Conservation (phyloP, 1,140 invertebrate species). For the Eriosoma lanigerum region DNA sequence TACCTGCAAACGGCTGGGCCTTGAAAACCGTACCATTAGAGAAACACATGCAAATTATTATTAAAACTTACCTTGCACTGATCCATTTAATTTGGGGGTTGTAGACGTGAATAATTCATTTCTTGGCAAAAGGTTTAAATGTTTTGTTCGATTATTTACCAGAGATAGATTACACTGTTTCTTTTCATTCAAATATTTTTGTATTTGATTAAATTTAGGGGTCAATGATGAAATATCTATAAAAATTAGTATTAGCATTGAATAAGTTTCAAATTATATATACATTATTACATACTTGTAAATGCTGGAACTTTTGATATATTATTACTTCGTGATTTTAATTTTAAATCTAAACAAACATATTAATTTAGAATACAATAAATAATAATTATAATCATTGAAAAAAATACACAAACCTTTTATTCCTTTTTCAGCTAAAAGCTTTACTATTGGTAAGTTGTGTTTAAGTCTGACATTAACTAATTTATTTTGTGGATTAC, state of each 20-base stretch:
- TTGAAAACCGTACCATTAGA: no score
- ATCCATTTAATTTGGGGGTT: constrained; percentile 23
- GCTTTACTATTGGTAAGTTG: constrained; percentile 18
- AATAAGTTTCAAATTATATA: no score
- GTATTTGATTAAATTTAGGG: constrained; percentile 13
- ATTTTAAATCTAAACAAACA: constrained; percentile 35
- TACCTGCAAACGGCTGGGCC: no score
- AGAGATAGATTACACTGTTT: neutral
- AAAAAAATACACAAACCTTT: constrained; percentile 7
- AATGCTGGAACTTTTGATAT: neutral
- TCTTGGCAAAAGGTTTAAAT: neutral
- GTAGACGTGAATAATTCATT: neutral
- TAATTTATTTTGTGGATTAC: constrained; percentile 35
- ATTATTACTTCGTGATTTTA: constrained; percentile 13
- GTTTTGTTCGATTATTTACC: constrained; percentile 37
- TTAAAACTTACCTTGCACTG: neutral
- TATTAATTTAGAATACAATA: no score
- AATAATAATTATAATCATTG: neutral
- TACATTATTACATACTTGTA: constrained; percentile 13
- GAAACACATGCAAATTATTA: neutral
- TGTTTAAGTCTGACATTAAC: constrained; percentile 41
- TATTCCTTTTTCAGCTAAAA: constrained; percentile 31
- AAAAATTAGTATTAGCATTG: no score
- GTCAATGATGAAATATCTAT: constrained; percentile 31
- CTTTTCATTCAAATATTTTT: constrained; percentile 3